Base-by-base conservation (phyloP, 2,113 vertebrate species). In the Cricetomys ansorgei region DNA sequence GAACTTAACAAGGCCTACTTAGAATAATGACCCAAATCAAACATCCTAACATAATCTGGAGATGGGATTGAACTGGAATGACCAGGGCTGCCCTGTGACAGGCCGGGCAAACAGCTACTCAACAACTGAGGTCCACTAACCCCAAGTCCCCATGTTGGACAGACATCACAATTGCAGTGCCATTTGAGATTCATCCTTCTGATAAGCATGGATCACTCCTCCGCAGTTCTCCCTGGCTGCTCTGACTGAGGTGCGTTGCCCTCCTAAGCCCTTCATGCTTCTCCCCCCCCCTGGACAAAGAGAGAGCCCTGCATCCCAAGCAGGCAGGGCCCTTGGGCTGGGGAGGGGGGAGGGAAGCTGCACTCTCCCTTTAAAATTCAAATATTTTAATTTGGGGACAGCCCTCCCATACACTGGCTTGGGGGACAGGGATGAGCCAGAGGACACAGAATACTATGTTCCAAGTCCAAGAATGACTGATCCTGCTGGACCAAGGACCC, bases 141-240 rank as follows among this genome's bases (percentile, higher is more conserved):
- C 65, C 62, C 67, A 34, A 40, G 13, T n/a, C 25, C 67, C 73
- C 55, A 5, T n/a, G 45, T 7, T 29, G 43, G 2, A 9, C 17
- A 37, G 89, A 73, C 25, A 10, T 53, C 13, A 31, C 16, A 5
- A 21, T 1, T 7, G 4, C 53, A 55, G n/a, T 62, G 40, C 55
- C 16, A 37, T 55, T 17, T 23, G 4, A 69, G 48, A 62, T 31
- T 21, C 1, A 19, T 7, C 37, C 43, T 53, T 62, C 12, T 0
- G 4, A 13, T 16, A 55, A 55, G 3, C 8, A 3, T 2, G 37
- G 3, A 25, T 23, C 0, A 0, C 3, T 2, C 0, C 65, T 69
- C 73, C 64, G 59, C 31, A 7, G n/a, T 23, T 55, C 31, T 69
- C 29, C 37, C 12, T 53, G 7, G 72, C 43, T 5, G 2, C 62